Evolutionary conservation across 1,140 invertebrate species (phyloP).

Genomic region (Heliothis virescens): DNA sequence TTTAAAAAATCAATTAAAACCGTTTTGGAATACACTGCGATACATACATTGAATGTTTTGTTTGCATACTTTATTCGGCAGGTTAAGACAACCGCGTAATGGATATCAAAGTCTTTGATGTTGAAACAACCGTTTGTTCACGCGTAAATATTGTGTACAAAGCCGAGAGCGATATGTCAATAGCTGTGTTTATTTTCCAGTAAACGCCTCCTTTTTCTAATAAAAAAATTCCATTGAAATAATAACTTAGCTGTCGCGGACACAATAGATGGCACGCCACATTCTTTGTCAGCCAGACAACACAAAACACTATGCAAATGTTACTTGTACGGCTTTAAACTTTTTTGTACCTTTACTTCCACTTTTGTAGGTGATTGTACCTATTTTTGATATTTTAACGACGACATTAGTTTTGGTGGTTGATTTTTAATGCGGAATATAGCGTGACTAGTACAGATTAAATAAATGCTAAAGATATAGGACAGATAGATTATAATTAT

Average conservation of each 20-base stretch:
- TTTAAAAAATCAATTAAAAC: conserved; percentile 49
- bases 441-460: conserved; percentile 35
- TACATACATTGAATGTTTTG: conserved; percentile 49
- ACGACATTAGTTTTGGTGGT: conserved; percentile 33
- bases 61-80: background rate
- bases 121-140: background rate
- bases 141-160: conserved; percentile 13
- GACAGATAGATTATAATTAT: conserved; percentile 23
- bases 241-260: conserved; percentile 74
- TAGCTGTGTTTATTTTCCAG: conserved; percentile 80
- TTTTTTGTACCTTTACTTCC: conserved; percentile 59
- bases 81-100: background rate
- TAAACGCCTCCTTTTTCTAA: conserved; percentile 77
- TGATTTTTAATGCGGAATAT: conserved; percentile 29
- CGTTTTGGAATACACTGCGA: conserved; percentile 2
- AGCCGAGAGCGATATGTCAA: conserved; percentile 73
- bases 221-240: conserved; percentile 77
- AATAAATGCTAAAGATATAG: conserved; percentile 37
- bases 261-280: conserved; percentile 73
- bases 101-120: background rate
- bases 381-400: conserved; percentile 32
- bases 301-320: conserved; percentile 74
- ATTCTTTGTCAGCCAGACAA: conserved; percentile 62
- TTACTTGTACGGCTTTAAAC: conserved; percentile 57
- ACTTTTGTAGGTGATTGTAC: conserved; percentile 36